Conservation (phyloP, 2,113 vertebrate species). For the Dolichallabes microphthalmus region DNA sequence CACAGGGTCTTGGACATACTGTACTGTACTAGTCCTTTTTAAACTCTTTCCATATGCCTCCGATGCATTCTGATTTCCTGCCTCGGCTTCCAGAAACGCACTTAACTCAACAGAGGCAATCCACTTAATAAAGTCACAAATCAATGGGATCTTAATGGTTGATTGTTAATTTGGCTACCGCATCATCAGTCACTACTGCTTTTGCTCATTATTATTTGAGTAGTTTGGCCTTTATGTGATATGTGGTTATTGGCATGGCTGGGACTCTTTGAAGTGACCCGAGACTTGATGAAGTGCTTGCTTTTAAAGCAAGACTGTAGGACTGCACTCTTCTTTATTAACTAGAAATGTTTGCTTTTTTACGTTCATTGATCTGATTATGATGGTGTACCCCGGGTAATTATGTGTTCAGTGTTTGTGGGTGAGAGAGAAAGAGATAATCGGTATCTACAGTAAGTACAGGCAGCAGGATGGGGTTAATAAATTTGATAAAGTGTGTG, state of each 20-base stretch:
- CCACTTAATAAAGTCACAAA: slow-evolving; percentile 32
- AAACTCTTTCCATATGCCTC: not conserved
- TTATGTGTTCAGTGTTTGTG: slow-evolving; percentile 10
- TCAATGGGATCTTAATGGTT: slow-evolving; percentile 26
- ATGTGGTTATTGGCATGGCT: slow-evolving; percentile 15
- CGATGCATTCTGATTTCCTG: not conserved
- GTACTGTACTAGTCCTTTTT: not conserved
- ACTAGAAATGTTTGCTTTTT: slow-evolving; percentile 5
- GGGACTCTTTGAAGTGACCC: slow-evolving; percentile 14
- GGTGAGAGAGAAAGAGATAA: not conserved
- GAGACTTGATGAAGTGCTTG: not conserved
- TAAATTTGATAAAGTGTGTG: slow-evolving; percentile 25
- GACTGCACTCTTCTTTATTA: not conserved
- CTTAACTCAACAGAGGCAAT: not conserved
- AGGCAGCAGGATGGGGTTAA: not conserved
- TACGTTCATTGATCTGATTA: slow-evolving; percentile 28
- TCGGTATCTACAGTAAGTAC: not conserved
- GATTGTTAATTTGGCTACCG: slow-evolving; percentile 28
- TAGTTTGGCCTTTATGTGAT: slow-evolving; percentile 2
- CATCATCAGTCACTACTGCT: slow-evolving; percentile 21
- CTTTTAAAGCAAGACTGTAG: not conserved
- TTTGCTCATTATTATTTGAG: slow-evolving; percentile 41
- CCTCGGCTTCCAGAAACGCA: not conserved
- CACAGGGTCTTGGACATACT: not conserved
- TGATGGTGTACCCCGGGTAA: not conserved